Percentiles rank a stretch among this genome's conserved stretches.
These are phyloP conservation scores for Kryptolebias ocellatus DNA, from an alignment of 2,797 vertebrate species.

Conservation along the genomic window DNA sequence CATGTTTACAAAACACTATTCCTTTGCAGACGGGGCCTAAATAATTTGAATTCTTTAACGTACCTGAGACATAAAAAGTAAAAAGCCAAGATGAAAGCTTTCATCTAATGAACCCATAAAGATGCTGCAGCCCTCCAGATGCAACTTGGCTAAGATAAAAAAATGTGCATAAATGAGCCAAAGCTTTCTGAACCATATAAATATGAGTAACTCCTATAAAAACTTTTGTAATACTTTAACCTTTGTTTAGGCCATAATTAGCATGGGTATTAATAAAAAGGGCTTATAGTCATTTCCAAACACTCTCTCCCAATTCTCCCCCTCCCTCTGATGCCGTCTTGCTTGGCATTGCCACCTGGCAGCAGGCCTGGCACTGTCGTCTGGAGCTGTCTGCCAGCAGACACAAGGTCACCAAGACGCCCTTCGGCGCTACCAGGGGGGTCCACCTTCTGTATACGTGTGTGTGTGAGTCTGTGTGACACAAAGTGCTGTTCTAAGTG, in stretches of 20 bases:
- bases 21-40: too few relatives aligned
- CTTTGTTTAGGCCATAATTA: constrained; percentile 1
- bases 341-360: constrained; percentile 74
- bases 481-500: background rate
- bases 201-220: too few relatives aligned
- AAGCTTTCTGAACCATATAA: background rate
- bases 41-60: background rate
- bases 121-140: background rate
- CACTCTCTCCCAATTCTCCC: background rate
- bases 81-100: background rate
- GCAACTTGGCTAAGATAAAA: background rate
- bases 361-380: constrained; percentile 63
- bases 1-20: too few relatives aligned
- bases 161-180: background rate
- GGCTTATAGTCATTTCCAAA: too few relatives aligned
- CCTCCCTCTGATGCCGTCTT: constrained; percentile 35
- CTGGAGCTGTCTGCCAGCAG: constrained; percentile 68
- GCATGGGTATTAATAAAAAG: background rate
- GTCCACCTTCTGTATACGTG: constrained; percentile 51
- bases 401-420: constrained; percentile 76
- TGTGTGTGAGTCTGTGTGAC: constrained; percentile 42
- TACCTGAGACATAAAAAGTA: background rate
- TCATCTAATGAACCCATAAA: too few relatives aligned
- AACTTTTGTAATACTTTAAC: background rate
- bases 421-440: constrained; percentile 44